Evolutionary conservation across 1,140 invertebrate genomes (phyloP).

Genomic region (Metaphire vulgaris): DNA sequence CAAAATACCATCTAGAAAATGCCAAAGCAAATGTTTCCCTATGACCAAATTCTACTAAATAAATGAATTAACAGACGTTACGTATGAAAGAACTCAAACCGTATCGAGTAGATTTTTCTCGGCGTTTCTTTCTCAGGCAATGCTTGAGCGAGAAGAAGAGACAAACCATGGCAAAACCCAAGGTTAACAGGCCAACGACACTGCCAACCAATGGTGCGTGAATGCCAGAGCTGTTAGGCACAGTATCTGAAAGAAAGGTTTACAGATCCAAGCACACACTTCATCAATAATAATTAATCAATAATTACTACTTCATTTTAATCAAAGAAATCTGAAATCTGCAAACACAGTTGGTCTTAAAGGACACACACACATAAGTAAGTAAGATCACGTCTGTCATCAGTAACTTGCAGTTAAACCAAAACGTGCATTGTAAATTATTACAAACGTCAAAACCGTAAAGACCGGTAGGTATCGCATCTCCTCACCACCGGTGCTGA

Average conservation of each 20-base stretch:
- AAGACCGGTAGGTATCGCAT: neutral
- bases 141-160: neutral
- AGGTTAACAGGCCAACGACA: neutral
- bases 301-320: neutral
- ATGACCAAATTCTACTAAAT: neutral
- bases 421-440: neutral
- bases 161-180: neutral
- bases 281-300: neutral
- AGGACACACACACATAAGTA: neutral
- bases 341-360: neutral
- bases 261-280: neutral
- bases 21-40: neutral
- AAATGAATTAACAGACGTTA: neutral
- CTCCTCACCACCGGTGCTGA: slow-evolving; percentile 5
- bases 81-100: neutral
- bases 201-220: neutral
- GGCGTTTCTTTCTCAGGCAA: neutral
- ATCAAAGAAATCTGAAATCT: neutral
- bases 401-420: neutral
- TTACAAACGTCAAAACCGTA: neutral
- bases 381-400: neutral
- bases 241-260: neutral
- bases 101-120: neutral
- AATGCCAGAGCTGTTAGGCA: neutral
- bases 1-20: neutral